Evolutionary conservation across 2,797 vertebrate species (phyloP).

Genomic region (Lithobates pipiens): DNA sequence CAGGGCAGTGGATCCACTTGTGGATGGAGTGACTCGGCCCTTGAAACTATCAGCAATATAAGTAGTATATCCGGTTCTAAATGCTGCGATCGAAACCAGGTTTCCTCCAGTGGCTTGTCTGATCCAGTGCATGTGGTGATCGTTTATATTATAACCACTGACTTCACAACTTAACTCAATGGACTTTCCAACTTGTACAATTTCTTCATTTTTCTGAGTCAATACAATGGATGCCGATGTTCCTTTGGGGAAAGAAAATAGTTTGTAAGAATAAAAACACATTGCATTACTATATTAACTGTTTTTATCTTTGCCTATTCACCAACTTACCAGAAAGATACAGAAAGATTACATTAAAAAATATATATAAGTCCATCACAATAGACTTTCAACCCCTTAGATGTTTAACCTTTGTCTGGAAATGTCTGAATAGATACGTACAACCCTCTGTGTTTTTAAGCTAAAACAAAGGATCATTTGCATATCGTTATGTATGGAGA

Average conservation of each 20-base stretch:
- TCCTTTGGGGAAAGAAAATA: conserved; percentile 11
- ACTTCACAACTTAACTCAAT: conserved; percentile 43
- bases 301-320: conserved; percentile 18
- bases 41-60: conserved; percentile 23
- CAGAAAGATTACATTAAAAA: conserved; percentile 21
- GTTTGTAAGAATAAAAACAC: neutral
- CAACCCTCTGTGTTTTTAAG: no score
- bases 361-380: conserved; percentile 14
- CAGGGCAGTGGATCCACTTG: conserved; percentile 53
- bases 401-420: no score
- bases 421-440: no score
- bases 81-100: conserved; percentile 42
- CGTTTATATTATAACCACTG: conserved; percentile 57
- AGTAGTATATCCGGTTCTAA: conserved; percentile 42
- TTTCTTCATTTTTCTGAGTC: neutral
- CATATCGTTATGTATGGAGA: no score
- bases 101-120: neutral
- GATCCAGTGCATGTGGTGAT: conserved; percentile 57
- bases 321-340: conserved; percentile 28
- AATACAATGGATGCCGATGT: conserved; percentile 14
- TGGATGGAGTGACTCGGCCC: conserved; percentile 41
- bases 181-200: neutral
- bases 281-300: neutral
- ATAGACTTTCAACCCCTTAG: no score
- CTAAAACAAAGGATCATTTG: no score